Percentiles rank a stretch among this genome's conserved stretches.
Evolutionary conservation across 2,888 invertebrate genomes (phyloP).

Genomic region (Vannuccia rotundouncinata): DNA sequence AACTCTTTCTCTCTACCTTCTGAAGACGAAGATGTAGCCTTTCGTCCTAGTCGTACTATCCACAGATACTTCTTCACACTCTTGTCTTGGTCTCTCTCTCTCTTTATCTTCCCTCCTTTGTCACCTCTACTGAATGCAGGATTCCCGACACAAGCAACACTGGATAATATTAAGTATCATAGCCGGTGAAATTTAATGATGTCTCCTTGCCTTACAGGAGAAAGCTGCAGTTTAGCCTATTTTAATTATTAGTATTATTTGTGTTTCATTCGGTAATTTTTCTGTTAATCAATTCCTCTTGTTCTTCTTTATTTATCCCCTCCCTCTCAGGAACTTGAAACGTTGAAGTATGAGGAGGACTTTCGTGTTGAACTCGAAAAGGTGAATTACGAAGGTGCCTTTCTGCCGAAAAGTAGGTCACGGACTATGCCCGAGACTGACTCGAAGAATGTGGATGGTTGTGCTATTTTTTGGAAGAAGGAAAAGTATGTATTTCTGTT

Average conservation of each 20-base stretch:
- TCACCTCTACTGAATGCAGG: too few relatives aligned
- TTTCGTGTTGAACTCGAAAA: slow-evolving; percentile 86
- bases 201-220: too few relatives aligned
- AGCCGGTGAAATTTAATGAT: too few relatives aligned
- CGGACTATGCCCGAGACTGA: slow-evolving; percentile 96
- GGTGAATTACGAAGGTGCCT: slow-evolving; percentile 80
- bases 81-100: background rate
- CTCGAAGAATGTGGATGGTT: slow-evolving; percentile 94
- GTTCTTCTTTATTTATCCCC: too few relatives aligned
- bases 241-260: background rate
- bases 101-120: background rate
- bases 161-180: too few relatives aligned
- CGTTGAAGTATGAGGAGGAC: slow-evolving; percentile 93
- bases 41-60: background rate
- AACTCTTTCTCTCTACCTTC: background rate
- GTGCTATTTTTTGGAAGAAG: slow-evolving; percentile 84
- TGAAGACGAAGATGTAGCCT: background rate
- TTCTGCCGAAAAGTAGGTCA: slow-evolving; percentile 93
- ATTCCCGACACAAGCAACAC: too few relatives aligned
- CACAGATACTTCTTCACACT: background rate
- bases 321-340: slow-evolving; percentile 85
- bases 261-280: too few relatives aligned
- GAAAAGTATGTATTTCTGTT: slow-evolving; percentile 56
- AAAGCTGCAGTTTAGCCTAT: too few relatives aligned
- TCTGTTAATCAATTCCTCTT: too few relatives aligned